phyloP scores from a whole-genome alignment of 2,888 invertebrate species.

The Neelides folsomi region DNA sequence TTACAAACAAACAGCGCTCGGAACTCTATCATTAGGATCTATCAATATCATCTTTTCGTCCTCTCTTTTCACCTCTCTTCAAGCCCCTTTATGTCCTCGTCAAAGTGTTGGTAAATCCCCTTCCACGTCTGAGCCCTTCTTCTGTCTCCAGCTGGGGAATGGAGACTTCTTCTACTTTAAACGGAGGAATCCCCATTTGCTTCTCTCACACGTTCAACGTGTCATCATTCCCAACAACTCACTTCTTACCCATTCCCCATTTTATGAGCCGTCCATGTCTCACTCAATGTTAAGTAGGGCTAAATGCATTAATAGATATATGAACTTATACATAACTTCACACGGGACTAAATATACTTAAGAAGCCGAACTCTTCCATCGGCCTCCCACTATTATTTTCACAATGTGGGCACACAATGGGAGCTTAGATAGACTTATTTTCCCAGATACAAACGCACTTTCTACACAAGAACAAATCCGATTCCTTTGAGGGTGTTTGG shows the following conservation, averaged over 20 bases:
- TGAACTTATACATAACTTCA: background rate
- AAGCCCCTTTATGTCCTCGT: background rate
- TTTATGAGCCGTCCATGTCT: too few relatives aligned
- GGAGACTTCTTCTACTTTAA: slow-evolving; percentile 7
- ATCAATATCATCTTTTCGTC: slow-evolving; percentile 12
- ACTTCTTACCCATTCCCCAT: too few relatives aligned
- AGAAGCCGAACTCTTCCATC: background rate
- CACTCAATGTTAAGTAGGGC: too few relatives aligned
- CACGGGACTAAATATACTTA: background rate
- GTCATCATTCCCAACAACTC: slow-evolving; percentile 11
- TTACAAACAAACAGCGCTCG: slow-evolving; percentile 28
- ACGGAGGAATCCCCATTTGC: background rate
- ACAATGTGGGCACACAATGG: background rate
- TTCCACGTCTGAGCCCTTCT: slow-evolving; percentile 8
- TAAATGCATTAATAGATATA: too few relatives aligned
- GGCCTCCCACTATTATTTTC: background rate
- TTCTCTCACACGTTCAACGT: slow-evolving; percentile 18
- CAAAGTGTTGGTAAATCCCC: slow-evolving; percentile 12
- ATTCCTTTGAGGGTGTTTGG: too few relatives aligned
- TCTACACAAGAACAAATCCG: too few relatives aligned
- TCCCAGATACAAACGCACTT: too few relatives aligned
- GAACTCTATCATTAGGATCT: slow-evolving; percentile 22
- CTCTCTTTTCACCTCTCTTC: slow-evolving; percentile 2
- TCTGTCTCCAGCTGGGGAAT: slow-evolving; percentile 11
- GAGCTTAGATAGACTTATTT: too few relatives aligned